Conservation (phyloP, 2,113 vertebrate genomes). For the Anas platyrhynchos region DNA sequence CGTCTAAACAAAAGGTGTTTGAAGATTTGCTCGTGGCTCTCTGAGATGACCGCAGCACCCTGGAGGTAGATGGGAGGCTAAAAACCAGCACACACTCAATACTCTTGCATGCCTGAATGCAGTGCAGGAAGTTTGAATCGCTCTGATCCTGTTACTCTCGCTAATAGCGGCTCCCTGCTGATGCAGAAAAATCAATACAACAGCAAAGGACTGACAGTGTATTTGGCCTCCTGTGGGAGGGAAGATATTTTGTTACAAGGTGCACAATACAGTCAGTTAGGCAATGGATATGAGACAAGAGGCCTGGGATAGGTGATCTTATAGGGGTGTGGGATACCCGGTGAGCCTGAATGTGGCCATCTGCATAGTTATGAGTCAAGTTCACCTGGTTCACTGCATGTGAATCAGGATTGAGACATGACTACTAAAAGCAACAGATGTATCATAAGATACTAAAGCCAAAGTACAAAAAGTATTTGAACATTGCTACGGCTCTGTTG, state of each 20-base stretch:
- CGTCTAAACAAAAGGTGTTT: background rate
- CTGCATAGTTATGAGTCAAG: background rate
- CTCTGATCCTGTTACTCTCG: background rate
- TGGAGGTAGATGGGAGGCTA: background rate
- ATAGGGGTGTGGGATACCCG: background rate
- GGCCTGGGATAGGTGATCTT: background rate
- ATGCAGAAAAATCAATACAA: background rate
- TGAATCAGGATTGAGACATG: slow-evolving; percentile 29
- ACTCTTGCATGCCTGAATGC: background rate
- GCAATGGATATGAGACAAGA: background rate
- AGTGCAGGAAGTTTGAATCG: background rate
- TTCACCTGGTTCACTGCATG: slow-evolving; percentile 40
- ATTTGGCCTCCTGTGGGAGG: background rate
- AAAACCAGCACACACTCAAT: background rate
- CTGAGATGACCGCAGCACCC: background rate
- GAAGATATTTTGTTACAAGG: background rate
- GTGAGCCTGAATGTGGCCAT: background rate
- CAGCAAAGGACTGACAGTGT: background rate
- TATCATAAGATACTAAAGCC: slow-evolving; percentile 27
- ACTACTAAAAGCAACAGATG: slow-evolving; percentile 35
- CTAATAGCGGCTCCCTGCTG: background rate
- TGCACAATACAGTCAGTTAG: background rate
- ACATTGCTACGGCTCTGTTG: slow-evolving; percentile 14
- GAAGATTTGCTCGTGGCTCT: background rate
- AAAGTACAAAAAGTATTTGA: slow-evolving; percentile 35